A percentile compares a stretch with the other conserved stretches of the same genome.
These are phyloP conservation scores for Drosophila neotestacea DNA, from an alignment of 2,888 invertebrate genomes.

Conservation along the genomic window DNA sequence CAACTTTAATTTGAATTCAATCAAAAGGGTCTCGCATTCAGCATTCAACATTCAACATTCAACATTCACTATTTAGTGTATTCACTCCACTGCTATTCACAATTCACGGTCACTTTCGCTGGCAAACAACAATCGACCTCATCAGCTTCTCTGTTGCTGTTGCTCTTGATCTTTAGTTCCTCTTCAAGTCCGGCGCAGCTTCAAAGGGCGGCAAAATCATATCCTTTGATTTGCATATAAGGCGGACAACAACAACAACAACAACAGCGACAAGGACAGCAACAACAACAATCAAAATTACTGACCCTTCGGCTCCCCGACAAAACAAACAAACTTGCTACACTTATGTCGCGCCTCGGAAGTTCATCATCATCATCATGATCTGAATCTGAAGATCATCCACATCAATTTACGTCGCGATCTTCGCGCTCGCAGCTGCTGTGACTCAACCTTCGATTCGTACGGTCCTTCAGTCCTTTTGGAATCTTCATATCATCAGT, in stretches of 20 bases:
- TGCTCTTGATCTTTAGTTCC: slow-evolving; percentile 46
- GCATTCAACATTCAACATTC: slow-evolving; percentile 30
- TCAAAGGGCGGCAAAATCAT: slow-evolving; percentile 55
- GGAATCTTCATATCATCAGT: slow-evolving; percentile 20
- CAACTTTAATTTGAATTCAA: slow-evolving; percentile 77
- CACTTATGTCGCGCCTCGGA: slow-evolving; percentile 73
- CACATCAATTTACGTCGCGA: slow-evolving; percentile 62
- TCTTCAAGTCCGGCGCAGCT: slow-evolving; percentile 46
- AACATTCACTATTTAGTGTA: slow-evolving; percentile 17
- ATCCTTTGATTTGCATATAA: slow-evolving; percentile 70
- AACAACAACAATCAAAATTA: slow-evolving; percentile 22
- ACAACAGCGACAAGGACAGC: not conserved
- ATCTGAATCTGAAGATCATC: slow-evolving; percentile 49
- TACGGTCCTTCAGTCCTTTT: slow-evolving; percentile 35
- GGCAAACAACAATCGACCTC: slow-evolving; percentile 77
- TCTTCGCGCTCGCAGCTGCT: slow-evolving; percentile 60
- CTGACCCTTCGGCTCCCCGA: slow-evolving; percentile 68
- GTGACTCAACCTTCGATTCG: slow-evolving; percentile 53
- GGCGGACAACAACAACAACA: slow-evolving; percentile 43
- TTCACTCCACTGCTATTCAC: slow-evolving; percentile 35
- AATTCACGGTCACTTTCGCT: slow-evolving; percentile 58
- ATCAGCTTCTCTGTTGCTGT: slow-evolving; percentile 57
- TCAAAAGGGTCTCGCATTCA: slow-evolving; percentile 61
- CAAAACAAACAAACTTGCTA: slow-evolving; percentile 74
- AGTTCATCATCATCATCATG: slow-evolving; percentile 59